These are phyloP conservation scores for Paratilapia polleni DNA, from an alignment of 2,113 vertebrate species.

Conservation along the genomic window DNA sequence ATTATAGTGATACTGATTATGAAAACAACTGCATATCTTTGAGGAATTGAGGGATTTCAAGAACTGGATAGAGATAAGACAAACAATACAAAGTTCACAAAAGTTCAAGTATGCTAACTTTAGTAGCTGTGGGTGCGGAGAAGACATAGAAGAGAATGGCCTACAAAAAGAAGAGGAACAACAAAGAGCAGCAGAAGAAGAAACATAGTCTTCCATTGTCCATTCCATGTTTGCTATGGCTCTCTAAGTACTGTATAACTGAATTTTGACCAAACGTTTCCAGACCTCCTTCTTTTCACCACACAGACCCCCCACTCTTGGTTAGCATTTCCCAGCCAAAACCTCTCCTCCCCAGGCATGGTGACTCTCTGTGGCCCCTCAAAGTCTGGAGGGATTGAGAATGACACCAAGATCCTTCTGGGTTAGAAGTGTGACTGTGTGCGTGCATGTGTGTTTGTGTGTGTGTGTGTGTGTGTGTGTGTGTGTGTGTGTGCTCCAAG, in stretches of 20 bases:
- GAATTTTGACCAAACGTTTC: constrained; percentile 65
- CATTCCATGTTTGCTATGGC: constrained; percentile 39
- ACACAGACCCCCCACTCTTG: constrained; percentile 45
- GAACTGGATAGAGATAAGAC: constrained; percentile 1
- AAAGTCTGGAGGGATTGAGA: constrained; percentile 49
- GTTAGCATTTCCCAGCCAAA: constrained; percentile 29
- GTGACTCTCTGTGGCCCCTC: constrained; percentile 48
- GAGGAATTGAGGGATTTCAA: neutral
- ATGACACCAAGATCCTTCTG: constrained; percentile 40
- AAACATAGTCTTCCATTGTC: constrained; percentile 15
- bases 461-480: neutral
- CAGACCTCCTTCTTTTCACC: constrained; percentile 48
- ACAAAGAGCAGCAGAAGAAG: neutral
- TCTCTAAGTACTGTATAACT: constrained; percentile 51
- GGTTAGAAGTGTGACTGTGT: neutral
- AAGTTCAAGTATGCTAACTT: neutral
- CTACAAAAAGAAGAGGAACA: neutral
- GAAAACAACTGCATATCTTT: constrained; percentile 39
- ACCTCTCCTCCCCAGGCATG: constrained; percentile 44
- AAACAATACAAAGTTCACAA: constrained; percentile 4
- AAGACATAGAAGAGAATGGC: neutral
- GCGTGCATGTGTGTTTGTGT: neutral
- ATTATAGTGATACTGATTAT: constrained; percentile 51
- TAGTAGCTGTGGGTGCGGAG: neutral
- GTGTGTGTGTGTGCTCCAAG: constrained; percentile 36